A percentile compares a stretch with the other conserved stretches of the same genome.
phyloP scores from a whole-genome alignment of 2,113 vertebrate genomes.

The Lepisosteus osseus region DNA sequence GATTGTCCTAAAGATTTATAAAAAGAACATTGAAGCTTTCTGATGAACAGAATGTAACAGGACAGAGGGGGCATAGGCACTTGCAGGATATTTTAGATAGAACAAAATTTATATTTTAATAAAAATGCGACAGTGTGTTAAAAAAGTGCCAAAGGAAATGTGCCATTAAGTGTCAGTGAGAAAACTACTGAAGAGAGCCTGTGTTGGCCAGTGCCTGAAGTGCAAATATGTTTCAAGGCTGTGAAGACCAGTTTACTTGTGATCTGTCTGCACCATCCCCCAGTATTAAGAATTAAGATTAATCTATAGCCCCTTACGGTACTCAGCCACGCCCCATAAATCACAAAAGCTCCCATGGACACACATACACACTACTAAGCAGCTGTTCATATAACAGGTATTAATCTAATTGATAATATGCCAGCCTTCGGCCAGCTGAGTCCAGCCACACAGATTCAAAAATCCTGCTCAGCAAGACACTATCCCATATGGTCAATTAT shows the following conservation, averaged over 20 bases:
- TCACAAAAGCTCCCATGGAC: conserved; percentile 37
- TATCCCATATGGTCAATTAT: conserved; percentile 11
- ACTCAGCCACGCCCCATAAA: conserved; percentile 57
- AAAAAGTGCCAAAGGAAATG: background rate
- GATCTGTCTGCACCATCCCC: conserved; percentile 28
- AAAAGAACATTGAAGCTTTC: too few species aligned
- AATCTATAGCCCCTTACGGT: conserved; percentile 48
- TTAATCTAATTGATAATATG: conserved; percentile 39
- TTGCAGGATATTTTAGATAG: too few species aligned
- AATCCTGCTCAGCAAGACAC: conserved; percentile 10
- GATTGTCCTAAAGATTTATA: background rate
- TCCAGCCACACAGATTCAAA: conserved; percentile 29
- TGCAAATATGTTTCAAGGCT: background rate
- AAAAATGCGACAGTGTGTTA: too few species aligned
- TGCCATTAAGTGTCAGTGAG: background rate
- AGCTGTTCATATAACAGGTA: conserved; percentile 50
- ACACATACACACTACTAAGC: conserved; percentile 34
- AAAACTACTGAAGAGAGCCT: background rate
- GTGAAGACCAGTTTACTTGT: conserved; percentile 16
- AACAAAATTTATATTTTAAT: too few species aligned
- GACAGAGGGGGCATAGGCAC: background rate
- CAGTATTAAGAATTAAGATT: conserved; percentile 4
- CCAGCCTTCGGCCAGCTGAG: conserved; percentile 44
- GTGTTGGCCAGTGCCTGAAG: background rate
- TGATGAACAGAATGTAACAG: background rate